Percentiles rank a stretch among this genome's conserved stretches.
Conservation (phyloP, 2,888 invertebrate species). For the Drosophila ezoana region DNA sequence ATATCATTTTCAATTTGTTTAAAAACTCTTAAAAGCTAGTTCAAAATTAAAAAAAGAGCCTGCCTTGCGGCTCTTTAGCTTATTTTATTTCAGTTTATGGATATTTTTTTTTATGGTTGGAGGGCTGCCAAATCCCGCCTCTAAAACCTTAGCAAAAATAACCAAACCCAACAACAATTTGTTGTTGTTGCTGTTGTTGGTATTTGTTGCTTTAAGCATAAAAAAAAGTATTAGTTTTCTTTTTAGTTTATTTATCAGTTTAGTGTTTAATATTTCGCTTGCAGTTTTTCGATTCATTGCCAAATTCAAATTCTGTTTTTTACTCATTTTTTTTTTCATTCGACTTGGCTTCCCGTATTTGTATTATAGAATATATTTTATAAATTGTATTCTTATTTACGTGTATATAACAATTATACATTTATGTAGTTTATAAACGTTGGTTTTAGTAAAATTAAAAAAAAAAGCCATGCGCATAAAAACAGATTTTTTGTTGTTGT, state of each 20-base stretch:
- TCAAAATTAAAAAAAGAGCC: conserved; percentile 24
- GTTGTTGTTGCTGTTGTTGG: background rate
- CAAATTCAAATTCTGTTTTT: conserved; percentile 35
- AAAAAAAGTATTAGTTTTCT: conserved; percentile 5
- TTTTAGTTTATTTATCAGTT: conserved; percentile 48
- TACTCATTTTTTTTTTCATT: conserved; percentile 27
- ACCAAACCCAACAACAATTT: conserved; percentile 16
- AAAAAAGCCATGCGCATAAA: conserved; percentile 55
- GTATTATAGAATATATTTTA: conserved; percentile 39
- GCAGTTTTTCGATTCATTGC: conserved; percentile 36
- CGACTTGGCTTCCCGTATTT: conserved; percentile 57
- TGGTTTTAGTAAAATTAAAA: conserved; percentile 53
- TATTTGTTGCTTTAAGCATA: conserved; percentile 1
- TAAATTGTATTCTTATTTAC: conserved; percentile 34
- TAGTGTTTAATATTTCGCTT: conserved; percentile 46
- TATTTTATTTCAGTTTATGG: background rate
- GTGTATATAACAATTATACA: conserved; percentile 63
- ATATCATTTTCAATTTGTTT: conserved; percentile 39
- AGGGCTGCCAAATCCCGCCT: background rate
- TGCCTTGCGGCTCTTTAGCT: conserved; percentile 17
- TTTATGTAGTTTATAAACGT: conserved; percentile 48
- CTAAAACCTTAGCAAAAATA: conserved; percentile 35
- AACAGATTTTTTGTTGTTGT: conserved; percentile 32
- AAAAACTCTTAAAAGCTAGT: conserved; percentile 38
- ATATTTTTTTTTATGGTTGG: background rate